Base-by-base conservation (phyloP, 2,113 vertebrate genomes). In the Turnix velox region DNA sequence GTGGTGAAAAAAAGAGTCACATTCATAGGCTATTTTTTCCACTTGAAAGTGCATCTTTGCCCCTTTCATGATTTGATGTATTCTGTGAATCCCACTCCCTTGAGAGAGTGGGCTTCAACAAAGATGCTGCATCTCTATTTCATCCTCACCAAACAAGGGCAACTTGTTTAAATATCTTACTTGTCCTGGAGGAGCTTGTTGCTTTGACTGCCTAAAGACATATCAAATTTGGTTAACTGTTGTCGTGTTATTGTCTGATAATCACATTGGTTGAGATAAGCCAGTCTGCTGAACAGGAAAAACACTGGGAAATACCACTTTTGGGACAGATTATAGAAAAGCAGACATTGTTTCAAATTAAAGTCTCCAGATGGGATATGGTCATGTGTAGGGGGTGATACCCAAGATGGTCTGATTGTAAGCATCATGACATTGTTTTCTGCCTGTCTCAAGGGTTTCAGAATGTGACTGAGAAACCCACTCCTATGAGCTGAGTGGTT, bases 21-120 rank as follows among this genome's bases (percentile, higher is more conserved):
- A 17, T 2, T 59, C 40, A 55, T 40, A 68, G 66, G 59, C 43
- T 92, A 25, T 63, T 94, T 94, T 93, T 96, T 90, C 84, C 86
- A 95, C 83, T 95, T 97, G 74, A 97, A 97, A 97, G 62, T 30
- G 71, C 94, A 96, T 87, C 80, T 96, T 96, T 97, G 82, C 93
- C 86, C 62, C 94, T 92, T 88, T 94, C n/a, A 39, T 96, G 86
- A 89, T 57, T 95, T 15, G 16, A 59, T 90, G 40, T 52, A 30
- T 83, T 97, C 95, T 94, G 84, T 92, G 72, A 95, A 95, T 89
- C 77, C 68, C 7, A 39, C 55, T 54, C 43, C 30, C 73, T 84
- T 5, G 4, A 85, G 73, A 95, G 72, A 89, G 48, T 67, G 84
- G 87, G 51, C 77, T 93, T 74, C 83, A 84, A 72, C 58, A 97